These are phyloP conservation scores for Nannoperca australis DNA, from an alignment of 2,797 vertebrate genomes.

Conservation along the genomic window DNA sequence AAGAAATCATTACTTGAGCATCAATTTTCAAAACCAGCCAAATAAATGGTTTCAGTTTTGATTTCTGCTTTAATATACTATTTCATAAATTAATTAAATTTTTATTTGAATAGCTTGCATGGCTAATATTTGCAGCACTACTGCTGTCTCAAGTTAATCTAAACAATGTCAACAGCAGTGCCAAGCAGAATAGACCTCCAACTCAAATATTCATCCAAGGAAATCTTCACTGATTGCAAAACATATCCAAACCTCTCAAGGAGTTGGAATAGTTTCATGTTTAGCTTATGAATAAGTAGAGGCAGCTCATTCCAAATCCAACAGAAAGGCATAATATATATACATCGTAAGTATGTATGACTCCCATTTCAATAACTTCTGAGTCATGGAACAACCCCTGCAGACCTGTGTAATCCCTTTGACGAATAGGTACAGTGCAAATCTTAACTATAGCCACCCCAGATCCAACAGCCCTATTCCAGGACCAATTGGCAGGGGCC, in stretches of 20 bases:
- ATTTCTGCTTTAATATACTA: slow-evolving; percentile 25
- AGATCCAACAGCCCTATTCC: slow-evolving; percentile 54
- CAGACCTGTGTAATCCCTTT: slow-evolving; percentile 74
- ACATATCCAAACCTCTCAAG: slow-evolving; percentile 43
- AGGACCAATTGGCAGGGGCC: slow-evolving; percentile 68
- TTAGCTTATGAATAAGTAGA: slow-evolving; percentile 58
- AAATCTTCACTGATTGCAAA: slow-evolving; percentile 68
- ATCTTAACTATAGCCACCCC: slow-evolving; percentile 67
- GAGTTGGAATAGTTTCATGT: slow-evolving; percentile 60
- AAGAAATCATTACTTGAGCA: slow-evolving; percentile 13
- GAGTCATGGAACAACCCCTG: slow-evolving; percentile 62
- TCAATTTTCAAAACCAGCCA: slow-evolving; percentile 22
- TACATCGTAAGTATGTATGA: slow-evolving; percentile 60
- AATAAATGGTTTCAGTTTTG: slow-evolving; percentile 35
- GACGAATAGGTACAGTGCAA: slow-evolving; percentile 68
- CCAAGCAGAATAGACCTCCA: slow-evolving; percentile 29
- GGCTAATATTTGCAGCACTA: slow-evolving; percentile 38
- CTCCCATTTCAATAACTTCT: slow-evolving; percentile 61
- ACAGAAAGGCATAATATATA: slow-evolving; percentile 53
- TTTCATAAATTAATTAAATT: slow-evolving; percentile 45
- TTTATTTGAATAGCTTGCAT: slow-evolving; percentile 38
- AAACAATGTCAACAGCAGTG: slow-evolving; percentile 29
- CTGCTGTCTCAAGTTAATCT: slow-evolving; percentile 33
- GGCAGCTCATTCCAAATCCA: slow-evolving; percentile 57
- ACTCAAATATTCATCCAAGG: slow-evolving; percentile 46